Evolutionary conservation across 2,113 vertebrate species (phyloP), one percentile per base, ranked within the genome.

Genomic region (Seriola rivoliana): DNA sequence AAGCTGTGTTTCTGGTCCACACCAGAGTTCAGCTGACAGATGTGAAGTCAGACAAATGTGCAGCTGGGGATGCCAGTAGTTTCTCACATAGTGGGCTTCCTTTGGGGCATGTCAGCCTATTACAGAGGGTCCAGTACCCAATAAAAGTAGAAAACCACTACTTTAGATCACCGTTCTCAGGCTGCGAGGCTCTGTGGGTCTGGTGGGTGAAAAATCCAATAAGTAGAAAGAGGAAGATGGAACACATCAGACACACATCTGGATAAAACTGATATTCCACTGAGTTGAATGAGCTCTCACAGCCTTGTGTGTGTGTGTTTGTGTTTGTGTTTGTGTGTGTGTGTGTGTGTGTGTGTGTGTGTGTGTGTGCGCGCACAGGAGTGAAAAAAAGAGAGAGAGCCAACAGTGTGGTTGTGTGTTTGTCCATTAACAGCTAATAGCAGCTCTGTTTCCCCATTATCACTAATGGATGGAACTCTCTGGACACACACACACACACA

Each of bases 401-500:
- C 68, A 63, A 69, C 60, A 62, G 59, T 83, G 78, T 73, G 88
- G 81, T 86, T 75, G 78, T 84, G 84, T 92, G 86, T 92, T 93
- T 91, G 91, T 93, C 92, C 90, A 93, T 93, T 93, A 93, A 92
- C 90, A 91, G 88, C 86, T 91, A 92, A 93, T 92, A 93, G 92
- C 89, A 88, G 86, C 83, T 89, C 89, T 74, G 83, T 86, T 91
- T 88, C 85, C 88, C 89, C 90, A 93, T 93, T 93, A 93, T 88
- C 92, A 86, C 92, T 92, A 93, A 93, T 93, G 92, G 92, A 92
- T 90, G 86, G 88, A 91, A 91, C 80, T 90, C 90, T 91, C 91
- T 85, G 75, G 87, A 89, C 77, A 63, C 82, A 80, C 78, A 75
- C 78, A 73, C 83, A 81, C 85, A 74, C 73, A 75, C 77, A 75